These are phyloP conservation scores for Chrysaora quinquecirrha DNA, from an alignment of 30 jellyfish, hydroid and myxozoan species.

Conservation along the genomic window DNA sequence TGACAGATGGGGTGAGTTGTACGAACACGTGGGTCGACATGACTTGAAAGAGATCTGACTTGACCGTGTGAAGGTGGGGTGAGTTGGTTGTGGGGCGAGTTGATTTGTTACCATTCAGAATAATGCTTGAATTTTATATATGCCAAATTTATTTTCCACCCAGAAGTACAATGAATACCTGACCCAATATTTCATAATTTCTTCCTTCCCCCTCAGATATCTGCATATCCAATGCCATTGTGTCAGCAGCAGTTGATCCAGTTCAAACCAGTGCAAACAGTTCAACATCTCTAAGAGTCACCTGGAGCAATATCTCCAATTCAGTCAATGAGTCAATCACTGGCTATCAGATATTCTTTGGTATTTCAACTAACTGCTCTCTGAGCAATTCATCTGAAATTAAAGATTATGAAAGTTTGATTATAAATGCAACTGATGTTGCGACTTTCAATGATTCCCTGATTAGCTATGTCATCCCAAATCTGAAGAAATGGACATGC, in stretches of 20 bases:
- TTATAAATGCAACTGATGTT: background rate
- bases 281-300: constrained; percentile 49
- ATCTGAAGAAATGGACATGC: constrained; percentile 43
- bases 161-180: too few relatives aligned
- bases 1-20: too few relatives aligned
- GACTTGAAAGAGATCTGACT: too few relatives aligned
- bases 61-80: too few relatives aligned
- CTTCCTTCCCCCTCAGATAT: too few relatives aligned
- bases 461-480: constrained; percentile 4
- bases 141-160: too few relatives aligned
- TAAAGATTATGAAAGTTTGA: background rate
- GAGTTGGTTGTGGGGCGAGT: too few relatives aligned
- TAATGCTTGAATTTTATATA: too few relatives aligned
- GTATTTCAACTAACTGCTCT: constrained; percentile 8
- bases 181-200: too few relatives aligned
- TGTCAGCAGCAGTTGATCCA: constrained; percentile 6
- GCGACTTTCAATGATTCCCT: background rate
- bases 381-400: background rate
- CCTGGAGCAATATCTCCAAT: constrained; percentile 23
- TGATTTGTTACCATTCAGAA: too few relatives aligned
- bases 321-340: constrained; percentile 9
- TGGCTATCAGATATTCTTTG: constrained; percentile 9
- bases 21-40: too few relatives aligned
- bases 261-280: constrained; percentile 4
- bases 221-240: constrained; percentile 6